Percentiles rank a stretch among this genome's conserved stretches.
Evolutionary conservation across 2,113 vertebrate genomes (phyloP).

Genomic region (Egretta garzetta): DNA sequence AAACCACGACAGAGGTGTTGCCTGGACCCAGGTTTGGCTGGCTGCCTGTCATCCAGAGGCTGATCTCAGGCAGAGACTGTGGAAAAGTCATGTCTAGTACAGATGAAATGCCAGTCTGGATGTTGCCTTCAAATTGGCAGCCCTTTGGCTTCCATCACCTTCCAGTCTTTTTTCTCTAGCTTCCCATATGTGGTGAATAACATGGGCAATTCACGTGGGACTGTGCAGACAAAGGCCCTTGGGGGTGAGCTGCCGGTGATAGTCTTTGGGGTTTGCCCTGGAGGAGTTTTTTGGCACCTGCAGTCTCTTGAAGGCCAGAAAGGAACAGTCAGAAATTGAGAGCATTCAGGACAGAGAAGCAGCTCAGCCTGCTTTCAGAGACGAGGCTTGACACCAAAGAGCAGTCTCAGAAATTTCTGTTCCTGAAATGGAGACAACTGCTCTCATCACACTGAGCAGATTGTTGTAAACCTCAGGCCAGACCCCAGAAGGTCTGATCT

Average conservation of each 20-base stretch:
- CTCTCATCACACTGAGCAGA: neutral
- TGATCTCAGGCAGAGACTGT: neutral
- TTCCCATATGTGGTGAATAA: neutral
- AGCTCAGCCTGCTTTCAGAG: neutral
- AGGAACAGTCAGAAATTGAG: neutral
- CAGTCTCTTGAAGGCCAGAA: neutral
- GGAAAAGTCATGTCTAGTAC: rapidly evolving
- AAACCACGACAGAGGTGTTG: neutral
- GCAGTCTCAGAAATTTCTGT: neutral
- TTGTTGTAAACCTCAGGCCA: neutral
- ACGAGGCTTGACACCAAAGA: neutral
- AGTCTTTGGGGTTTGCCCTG: neutral
- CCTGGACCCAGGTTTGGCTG: neutral
- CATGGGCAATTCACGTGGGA: rapidly evolving
- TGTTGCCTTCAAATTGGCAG: neutral
- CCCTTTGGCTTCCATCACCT: neutral
- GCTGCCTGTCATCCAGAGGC: neutral
- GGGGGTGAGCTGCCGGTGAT: rapidly evolving
- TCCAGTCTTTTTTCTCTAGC: neutral
- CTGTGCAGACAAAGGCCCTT: neutral
- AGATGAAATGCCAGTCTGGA: neutral
- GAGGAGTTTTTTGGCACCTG: neutral
- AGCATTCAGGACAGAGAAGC: neutral
- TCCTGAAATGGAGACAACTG: neutral
- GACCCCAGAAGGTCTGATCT: neutral